These are phyloP conservation scores for Quadroppia sp. DNA, from an alignment of 2,888 invertebrate genomes.

Conservation along the genomic window DNA sequence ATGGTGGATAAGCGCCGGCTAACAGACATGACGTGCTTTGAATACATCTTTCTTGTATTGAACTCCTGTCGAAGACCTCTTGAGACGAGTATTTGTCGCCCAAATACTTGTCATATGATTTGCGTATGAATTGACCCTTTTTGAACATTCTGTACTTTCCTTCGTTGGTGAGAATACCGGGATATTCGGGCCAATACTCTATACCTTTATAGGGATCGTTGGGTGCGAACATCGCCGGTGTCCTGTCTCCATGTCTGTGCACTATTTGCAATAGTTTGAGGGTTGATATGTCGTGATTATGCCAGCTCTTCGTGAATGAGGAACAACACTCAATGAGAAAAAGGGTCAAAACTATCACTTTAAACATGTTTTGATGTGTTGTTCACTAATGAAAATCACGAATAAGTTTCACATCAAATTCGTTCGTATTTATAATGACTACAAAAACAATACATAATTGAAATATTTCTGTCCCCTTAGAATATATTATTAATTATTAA, in stretches of 20 bases:
- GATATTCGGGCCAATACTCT: conserved; percentile 38
- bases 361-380: no score
- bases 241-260: not conserved
- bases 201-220: conserved; percentile 41
- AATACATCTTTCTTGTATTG: conserved; percentile 31
- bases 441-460: no score
- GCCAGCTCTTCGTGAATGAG: no score
- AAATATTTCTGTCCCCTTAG: no score
- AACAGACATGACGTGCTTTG: conserved; percentile 33
- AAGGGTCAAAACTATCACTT: no score
- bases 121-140: conserved; percentile 35
- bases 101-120: conserved; percentile 27
- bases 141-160: conserved; percentile 41
- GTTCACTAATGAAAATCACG: no score
- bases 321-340: no score
- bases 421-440: no score
- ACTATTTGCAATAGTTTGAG: conserved; percentile 27
- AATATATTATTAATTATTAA: no score
- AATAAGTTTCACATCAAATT: no score
- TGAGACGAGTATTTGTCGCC: conserved; percentile 11
- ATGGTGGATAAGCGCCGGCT: conserved; percentile 22
- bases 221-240: not conserved
- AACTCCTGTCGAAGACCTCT: conserved; percentile 33
- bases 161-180: conserved; percentile 20
- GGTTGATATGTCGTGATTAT: conserved; percentile 29